These are phyloP conservation scores for Leptobrachium ailaonicum DNA, from an alignment of 2,113 vertebrate species.

Conservation along the genomic window DNA sequence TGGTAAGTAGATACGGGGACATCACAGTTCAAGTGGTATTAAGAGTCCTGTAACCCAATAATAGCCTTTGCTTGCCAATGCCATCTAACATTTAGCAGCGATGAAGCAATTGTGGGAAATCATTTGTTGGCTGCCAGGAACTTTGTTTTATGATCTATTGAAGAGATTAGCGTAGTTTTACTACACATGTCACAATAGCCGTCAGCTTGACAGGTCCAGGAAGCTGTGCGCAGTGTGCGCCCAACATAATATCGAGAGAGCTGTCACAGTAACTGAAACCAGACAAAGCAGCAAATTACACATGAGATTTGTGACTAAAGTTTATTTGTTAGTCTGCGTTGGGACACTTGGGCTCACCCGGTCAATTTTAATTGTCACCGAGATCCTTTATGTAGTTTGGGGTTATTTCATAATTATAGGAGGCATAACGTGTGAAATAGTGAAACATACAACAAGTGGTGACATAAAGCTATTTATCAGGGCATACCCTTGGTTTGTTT, in stretches of 20 bases:
- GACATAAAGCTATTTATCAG: too few species aligned
- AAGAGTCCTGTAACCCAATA: conserved; percentile 9
- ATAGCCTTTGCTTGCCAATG: not conserved
- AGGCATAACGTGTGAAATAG: too few species aligned
- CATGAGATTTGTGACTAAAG: not conserved
- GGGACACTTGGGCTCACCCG: not conserved
- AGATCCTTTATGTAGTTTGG: too few species aligned
- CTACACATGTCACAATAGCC: conserved; percentile 13
- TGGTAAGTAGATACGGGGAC: not conserved
- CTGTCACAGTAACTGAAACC: conserved; percentile 4
- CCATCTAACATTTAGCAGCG: not conserved
- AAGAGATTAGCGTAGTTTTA: conserved; percentile 11
- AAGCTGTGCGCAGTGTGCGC: not conserved
- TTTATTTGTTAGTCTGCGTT: conserved; percentile 5
- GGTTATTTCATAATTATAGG: too few species aligned
- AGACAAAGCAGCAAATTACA: conserved; percentile 16
- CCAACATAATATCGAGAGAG: conserved; percentile 15
- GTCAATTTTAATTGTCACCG: not conserved
- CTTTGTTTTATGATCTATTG: not conserved
- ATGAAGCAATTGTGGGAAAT: conserved; percentile 6
- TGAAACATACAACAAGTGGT: too few species aligned
- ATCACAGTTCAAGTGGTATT: not conserved
- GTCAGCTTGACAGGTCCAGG: not conserved
- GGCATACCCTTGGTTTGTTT: too few species aligned
- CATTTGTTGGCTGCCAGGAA: conserved; percentile 2